Conservation (phyloP, 53 echinoderm and acorn worm species). For the Temnopleurus reevesii region DNA sequence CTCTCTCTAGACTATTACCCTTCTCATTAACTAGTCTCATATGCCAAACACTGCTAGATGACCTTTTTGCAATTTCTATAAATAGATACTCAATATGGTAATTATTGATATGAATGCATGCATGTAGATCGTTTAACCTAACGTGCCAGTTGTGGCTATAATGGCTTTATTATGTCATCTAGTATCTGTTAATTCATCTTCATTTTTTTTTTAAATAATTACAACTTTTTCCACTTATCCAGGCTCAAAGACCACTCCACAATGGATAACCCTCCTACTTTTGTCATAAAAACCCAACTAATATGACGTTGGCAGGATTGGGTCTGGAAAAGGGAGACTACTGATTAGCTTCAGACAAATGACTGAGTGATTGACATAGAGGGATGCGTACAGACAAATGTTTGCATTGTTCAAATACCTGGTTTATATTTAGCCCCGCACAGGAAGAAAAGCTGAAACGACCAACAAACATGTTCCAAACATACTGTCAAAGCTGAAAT, state of each 20-base stretch:
- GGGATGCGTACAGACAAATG: conserved; percentile 1
- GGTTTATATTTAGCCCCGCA: neutral
- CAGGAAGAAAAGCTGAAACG: neutral
- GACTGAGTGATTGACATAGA: neutral
- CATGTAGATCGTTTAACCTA: too few species aligned
- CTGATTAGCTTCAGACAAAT: neutral
- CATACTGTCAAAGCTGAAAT: too few species aligned
- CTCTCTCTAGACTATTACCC: conserved; percentile 6
- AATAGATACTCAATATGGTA: too few species aligned
- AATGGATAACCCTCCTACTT: too few species aligned
- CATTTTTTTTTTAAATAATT: too few species aligned
- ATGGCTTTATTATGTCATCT: too few species aligned
- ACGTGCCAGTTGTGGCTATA: neutral
- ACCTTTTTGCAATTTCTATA: too few species aligned
- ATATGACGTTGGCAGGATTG: neutral
- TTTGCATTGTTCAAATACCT: conserved; percentile 28
- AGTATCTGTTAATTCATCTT: too few species aligned
- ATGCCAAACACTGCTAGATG: neutral
- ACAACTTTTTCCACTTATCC: too few species aligned
- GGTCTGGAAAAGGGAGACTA: neutral
- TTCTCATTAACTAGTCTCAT: conserved; percentile 18
- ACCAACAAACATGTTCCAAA: too few species aligned
- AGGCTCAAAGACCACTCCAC: too few species aligned
- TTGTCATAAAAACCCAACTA: neutral
- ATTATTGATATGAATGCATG: too few species aligned